Evolutionary conservation across 2,888 invertebrate species (phyloP), one percentile per base, ranked within the genome.

Genomic region (Nephrotoma guestfalica): DNA sequence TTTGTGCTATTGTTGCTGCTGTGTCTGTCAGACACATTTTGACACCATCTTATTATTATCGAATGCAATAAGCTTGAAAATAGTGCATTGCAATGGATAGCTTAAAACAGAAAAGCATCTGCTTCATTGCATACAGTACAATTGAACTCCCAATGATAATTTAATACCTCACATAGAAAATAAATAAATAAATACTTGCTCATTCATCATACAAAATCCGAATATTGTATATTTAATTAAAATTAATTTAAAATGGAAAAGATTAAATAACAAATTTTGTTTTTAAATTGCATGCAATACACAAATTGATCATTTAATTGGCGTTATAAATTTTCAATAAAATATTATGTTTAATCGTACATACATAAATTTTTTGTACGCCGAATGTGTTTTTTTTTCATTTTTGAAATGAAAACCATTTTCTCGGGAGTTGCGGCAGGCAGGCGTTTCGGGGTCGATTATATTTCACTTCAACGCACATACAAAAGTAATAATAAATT

Each of bases 281-380:
- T 43, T 43, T 43, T 13, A 47, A 13, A 15, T 30, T 13, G n/a
- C 47, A 47, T 47, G n/a, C 83, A 83, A 83, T 13, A 83, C 11
- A 83, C 13, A 83, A 40, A 83, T 83, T n/a, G 83, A 83, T 83
- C 83, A 83, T 83, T 83, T 83, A 83, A 83, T 83, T 83, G 83
- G 40, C 83, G 41, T 83, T 11, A 83, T 83, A 40, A 83, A 83
- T 83, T 41, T 40, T 2, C 83, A 83, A 41, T 83, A 83, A 4
- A 7, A 15, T 83, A 83, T 18, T 83, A 83, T n/a, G 2, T 71
- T 71, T 43, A 9, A 43, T 43, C 11, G 6, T 43, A 9, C 43
- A 43, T 43, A 9, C 6, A 57, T 15, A 57, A 57, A 57, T 1
- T 6, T 15, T 15, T 57, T 57, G 51, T 15, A 57, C 15, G 15